Conservation (phyloP, 1,140 invertebrate genomes). For the Solen grandis region DNA sequence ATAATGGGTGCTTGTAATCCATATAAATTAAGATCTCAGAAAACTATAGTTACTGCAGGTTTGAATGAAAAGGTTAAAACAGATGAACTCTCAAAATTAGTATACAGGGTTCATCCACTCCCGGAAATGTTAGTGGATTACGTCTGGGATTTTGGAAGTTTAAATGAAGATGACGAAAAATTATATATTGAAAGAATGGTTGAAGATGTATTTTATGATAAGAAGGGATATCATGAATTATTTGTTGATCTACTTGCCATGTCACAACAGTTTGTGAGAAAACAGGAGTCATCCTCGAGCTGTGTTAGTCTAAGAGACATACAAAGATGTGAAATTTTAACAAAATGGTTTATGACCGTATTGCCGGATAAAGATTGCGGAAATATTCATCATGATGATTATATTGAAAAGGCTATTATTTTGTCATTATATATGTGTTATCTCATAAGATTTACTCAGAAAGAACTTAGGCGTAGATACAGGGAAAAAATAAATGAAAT, state of each 20-base stretch:
- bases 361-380: no score
- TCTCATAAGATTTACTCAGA: no score
- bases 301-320: conserved; percentile 64
- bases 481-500: no score
- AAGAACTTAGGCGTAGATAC: no score
- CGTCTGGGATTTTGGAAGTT: conserved; percentile 64
- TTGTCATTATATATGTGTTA: no score
- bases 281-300: conserved; percentile 14
- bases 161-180: conserved; percentile 55
- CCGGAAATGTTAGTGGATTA: conserved; percentile 61
- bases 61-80: conserved; percentile 44
- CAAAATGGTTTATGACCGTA: conserved; percentile 52
- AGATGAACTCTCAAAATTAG: conserved; percentile 49
- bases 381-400: no score
- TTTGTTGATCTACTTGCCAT: conserved; percentile 31
- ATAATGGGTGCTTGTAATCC: conserved; percentile 63
- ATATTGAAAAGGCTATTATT: no score
- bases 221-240: neutral
- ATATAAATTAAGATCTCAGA: conserved; percentile 46
- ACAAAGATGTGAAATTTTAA: conserved; percentile 40
- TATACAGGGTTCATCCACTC: conserved; percentile 60
- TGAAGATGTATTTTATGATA: neutral
- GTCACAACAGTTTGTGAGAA: conserved; percentile 56
- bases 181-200: conserved; percentile 59
- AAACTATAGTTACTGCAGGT: conserved; percentile 46